phyloP scores from a whole-genome alignment of 2,888 invertebrate genomes.

The Bimastos eiseni region DNA sequence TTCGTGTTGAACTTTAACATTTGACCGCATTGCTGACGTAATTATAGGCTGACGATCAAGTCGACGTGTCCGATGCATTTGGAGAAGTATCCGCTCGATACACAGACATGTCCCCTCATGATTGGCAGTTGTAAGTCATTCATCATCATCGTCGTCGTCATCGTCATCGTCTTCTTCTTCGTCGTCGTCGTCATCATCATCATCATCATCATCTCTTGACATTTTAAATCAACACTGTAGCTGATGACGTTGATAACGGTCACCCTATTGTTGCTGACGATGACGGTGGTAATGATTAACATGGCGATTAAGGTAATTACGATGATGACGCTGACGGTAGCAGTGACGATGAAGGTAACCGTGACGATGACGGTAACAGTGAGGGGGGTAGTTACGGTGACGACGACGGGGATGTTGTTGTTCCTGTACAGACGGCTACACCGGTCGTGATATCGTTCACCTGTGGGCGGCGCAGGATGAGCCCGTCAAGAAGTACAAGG shows the following conservation, averaged over 20 bases:
- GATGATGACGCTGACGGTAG: background rate
- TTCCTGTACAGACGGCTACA: slow-evolving; percentile 42
- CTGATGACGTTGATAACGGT: background rate
- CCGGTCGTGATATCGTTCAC: slow-evolving; percentile 39
- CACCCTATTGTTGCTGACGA: background rate
- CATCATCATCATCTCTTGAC: background rate
- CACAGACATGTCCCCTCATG: slow-evolving; percentile 75
- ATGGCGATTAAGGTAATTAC: background rate
- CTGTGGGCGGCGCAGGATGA: slow-evolving; percentile 39
- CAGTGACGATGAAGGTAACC: background rate
- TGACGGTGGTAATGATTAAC: background rate
- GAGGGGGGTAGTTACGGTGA: background rate
- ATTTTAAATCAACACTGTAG: too few relatives aligned
- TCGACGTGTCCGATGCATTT: slow-evolving; percentile 83
- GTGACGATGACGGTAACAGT: background rate
- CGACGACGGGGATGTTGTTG: background rate
- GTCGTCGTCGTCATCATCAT: background rate
- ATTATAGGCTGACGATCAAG: slow-evolving; percentile 75
- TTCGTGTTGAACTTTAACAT: background rate
- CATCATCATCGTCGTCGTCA: background rate
- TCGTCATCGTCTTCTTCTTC: background rate
- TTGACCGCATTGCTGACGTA: background rate
- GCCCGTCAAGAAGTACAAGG: slow-evolving; percentile 42
- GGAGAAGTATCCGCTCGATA: slow-evolving; percentile 74
- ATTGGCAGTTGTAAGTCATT: slow-evolving; percentile 76